Evolutionary conservation across 1,140 invertebrate genomes (phyloP).

Genomic region (Campoletis sonorensis): DNA sequence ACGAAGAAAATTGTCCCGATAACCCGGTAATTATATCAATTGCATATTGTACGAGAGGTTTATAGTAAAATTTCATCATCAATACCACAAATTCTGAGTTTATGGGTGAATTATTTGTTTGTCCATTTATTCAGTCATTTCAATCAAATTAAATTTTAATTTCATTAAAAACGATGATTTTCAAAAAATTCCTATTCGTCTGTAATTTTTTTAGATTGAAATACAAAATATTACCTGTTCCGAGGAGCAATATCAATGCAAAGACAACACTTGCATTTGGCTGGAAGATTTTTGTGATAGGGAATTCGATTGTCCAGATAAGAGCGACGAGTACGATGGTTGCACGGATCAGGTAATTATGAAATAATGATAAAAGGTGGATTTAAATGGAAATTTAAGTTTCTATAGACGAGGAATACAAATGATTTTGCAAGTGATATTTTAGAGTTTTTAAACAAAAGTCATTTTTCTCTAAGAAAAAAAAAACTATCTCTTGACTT

Average conservation of each 20-base stretch:
- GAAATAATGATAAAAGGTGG: background rate
- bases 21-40: background rate
- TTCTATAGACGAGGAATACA: no score
- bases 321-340: constrained; percentile 83
- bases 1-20: constrained; percentile 66
- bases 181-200: background rate
- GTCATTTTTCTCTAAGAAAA: no score
- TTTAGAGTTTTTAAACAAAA: no score
- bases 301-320: constrained; percentile 84
- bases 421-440: no score
- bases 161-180: background rate
- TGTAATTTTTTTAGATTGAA: constrained; percentile 21
- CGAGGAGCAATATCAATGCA: constrained; percentile 73
- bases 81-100: background rate
- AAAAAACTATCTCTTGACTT: constrained; percentile 21
- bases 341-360: constrained; percentile 57
- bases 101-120: no score
- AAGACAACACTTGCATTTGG: constrained; percentile 84
- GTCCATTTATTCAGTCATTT: no score
- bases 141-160: no score
- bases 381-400: no score
- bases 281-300: constrained; percentile 87
- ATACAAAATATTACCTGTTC: constrained; percentile 23
- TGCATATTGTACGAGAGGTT: background rate
- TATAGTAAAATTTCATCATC: background rate